Base-by-base conservation (phyloP, 1,140 invertebrate species). In the Drusus annulatus region DNA sequence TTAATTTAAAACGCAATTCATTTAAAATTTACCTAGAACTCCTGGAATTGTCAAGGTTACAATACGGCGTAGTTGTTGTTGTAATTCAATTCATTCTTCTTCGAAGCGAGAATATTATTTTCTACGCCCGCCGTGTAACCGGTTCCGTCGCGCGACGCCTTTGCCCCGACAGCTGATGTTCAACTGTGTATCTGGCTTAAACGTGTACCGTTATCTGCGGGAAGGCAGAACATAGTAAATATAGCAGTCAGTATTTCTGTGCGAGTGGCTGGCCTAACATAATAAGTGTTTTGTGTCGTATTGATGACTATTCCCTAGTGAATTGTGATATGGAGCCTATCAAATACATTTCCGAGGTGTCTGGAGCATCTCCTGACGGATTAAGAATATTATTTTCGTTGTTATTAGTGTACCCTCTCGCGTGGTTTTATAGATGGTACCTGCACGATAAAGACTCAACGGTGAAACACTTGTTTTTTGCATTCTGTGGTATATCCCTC, bases 391-490 rank as follows among this genome's bases (percentile, higher is more conserved):
- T 96, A 8, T 83, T 94, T 50, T 94, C 94, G 0, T 90, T 96
- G 65, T 77, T 95, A 60, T 84, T 93, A 79, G 93, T 93, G 71
- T 97, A 96, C 87, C 96, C 95, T 3, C 86, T 97, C 36, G 95
- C 94, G 10, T 85, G 93, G 13, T 76, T 96, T 36, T 94, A 97
- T 85, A 91, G 50, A 83, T 15, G 19, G 13, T 45, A n/a, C 6
- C 21, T 79, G 3, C 93, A 81, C 86, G 89, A 80, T 86, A 90
- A 89, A 74, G 90, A 91, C 84, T 86, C 89, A 74, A 87, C 88
- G 75, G 83, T 85, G 19, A 94, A 96, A 87, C 94, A 97, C 87
- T 52, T 94, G 16, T 97, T 91, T 87, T 96, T 97, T 84, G 91
- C 93, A 50, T 15, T 90, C 0, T 92, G 90, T 81, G 96, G 96